Percentiles rank a stretch among this genome's conserved stretches.
Evolutionary conservation across 2,113 vertebrate genomes (phyloP).

Genomic region (Todiramphus saurophagus): DNA sequence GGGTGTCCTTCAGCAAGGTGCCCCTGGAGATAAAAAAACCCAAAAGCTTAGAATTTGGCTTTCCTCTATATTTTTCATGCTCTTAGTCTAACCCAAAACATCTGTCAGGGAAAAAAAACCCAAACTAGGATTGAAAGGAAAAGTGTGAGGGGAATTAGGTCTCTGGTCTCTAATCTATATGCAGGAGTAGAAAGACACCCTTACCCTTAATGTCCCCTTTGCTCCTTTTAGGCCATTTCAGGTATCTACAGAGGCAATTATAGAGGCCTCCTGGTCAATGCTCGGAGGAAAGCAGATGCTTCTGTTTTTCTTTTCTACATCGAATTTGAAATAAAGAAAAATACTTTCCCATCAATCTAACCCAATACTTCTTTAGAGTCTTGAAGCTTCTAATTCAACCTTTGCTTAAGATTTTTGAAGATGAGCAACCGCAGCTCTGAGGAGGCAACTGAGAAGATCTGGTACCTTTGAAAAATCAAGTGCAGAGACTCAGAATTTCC

Average conservation of each 20-base stretch:
- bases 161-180: neutral
- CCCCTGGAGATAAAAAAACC: neutral
- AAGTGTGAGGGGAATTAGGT: neutral
- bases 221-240: neutral
- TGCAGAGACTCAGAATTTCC: neutral
- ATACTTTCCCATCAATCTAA: neutral
- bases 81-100: neutral
- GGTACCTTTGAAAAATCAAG: neutral
- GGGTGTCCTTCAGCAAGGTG: neutral
- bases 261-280: accelerated
- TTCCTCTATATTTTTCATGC: neutral
- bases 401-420: neutral
- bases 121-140: neutral
- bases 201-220: neutral
- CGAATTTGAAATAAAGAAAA: neutral
- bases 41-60: neutral
- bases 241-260: neutral
- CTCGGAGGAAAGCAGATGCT: neutral
- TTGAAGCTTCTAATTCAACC: neutral
- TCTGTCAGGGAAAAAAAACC: neutral
- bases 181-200: neutral
- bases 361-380: neutral
- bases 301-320: neutral
- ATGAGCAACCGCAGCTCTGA: neutral
- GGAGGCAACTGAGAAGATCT: neutral